Base-by-base conservation (phyloP, 2,113 vertebrate species). In the Neotragus pygmaeus region DNA sequence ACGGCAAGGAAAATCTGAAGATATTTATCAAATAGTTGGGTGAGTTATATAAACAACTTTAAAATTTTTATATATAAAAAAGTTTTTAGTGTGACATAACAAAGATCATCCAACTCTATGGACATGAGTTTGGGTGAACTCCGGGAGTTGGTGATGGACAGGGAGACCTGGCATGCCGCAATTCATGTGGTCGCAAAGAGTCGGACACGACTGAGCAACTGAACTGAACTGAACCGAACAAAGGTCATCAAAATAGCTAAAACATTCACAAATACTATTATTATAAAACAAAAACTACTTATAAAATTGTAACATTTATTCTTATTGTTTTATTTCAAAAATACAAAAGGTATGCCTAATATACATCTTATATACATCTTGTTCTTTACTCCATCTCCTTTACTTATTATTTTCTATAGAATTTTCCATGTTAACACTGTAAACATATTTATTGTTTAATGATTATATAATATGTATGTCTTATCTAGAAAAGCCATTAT, bases 1-100 rank as follows among this genome's bases (percentile, higher is more conserved):
- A 96, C 99, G 99, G n/a, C 98, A 99, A 98, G 99, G 99, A 89
- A 99, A 99, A 96, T 99, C 99, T 3, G 99, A 99, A 97, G 99
- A 99, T 45, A 99, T 99, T 98, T 99, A 99, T 98, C 98, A 99
- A 96, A 98, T 99, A 97, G 98, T 99, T 92, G 98, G 98, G 99
- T 99, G 98, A 99, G 99, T 99, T 83, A 95, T 80, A 55, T n/a
- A 47, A 88, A 82, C 77, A 33, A 39, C 16, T 95, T 95, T 19
- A 53, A 94, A 88, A 57, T 81, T 58, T 95, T 95, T 77, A 81
- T 43, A 9, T 91, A 10, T 93, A 64, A 91, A 21, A 58, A 92
- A 45, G 13, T 53, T 47, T 93, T 94, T 83, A 58, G 39, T 96
- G 33, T 57, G 23, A 64, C 73, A 82, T 55, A 91, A 57, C 27